Evolutionary conservation across 2,797 vertebrate species (phyloP).

Genomic region (Apogon hyalosoma): DNA sequence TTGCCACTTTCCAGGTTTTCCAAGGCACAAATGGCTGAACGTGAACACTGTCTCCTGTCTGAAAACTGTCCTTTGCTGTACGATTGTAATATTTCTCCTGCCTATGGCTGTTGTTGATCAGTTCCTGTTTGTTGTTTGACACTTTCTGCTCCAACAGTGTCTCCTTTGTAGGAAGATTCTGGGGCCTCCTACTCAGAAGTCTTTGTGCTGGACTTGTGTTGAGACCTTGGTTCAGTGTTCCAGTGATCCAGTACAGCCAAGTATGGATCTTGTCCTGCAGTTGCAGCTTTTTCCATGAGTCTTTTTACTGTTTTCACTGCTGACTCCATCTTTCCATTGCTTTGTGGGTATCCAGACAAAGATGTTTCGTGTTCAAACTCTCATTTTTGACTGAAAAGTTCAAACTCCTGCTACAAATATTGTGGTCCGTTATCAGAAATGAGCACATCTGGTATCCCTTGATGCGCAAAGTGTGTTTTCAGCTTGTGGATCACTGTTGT

Average conservation of each 20-base stretch:
- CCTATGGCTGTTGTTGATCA: neutral
- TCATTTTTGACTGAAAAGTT: constrained; percentile 22
- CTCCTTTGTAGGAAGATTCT: neutral
- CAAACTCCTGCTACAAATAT: constrained; percentile 21
- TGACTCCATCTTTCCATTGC: neutral
- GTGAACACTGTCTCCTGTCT: no score
- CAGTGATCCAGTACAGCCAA: neutral
- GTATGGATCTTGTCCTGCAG: neutral
- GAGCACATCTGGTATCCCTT: constrained; percentile 18
- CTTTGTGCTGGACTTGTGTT: neutral
- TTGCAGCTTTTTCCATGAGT: neutral
- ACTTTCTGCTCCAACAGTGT: constrained; percentile 2
- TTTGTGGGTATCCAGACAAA: constrained; percentile 16
- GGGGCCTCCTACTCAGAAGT: constrained; percentile 5
- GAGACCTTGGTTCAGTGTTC: neutral
- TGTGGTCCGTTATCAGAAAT: constrained; percentile 37
- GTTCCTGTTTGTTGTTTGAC: neutral
- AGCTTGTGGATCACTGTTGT: constrained; percentile 22
- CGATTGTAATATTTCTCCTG: constrained; percentile 2
- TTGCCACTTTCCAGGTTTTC: no score
- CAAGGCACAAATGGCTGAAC: no score
- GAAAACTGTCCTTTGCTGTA: no score
- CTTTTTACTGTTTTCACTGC: neutral
- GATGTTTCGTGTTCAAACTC: constrained; percentile 29
- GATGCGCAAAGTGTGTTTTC: constrained; percentile 15